Conservation (phyloP, 2,113 vertebrate genomes). For the Callospermophilus lateralis region DNA sequence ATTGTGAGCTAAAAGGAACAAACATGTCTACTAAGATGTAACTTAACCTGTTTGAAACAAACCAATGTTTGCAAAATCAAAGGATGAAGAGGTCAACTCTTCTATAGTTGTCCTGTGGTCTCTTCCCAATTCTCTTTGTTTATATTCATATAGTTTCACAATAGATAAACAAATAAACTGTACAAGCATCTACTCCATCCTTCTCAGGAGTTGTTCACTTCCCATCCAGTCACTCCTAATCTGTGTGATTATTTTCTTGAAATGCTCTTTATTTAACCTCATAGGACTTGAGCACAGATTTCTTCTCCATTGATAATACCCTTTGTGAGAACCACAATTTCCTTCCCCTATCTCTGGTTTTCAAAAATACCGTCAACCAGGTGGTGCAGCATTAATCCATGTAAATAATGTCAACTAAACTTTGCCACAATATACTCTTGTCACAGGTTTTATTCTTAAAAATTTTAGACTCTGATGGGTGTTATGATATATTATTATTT, state of each 20-base stretch:
- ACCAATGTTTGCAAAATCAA: not conserved
- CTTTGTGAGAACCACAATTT: not conserved
- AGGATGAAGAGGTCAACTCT: not conserved
- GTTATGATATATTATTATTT: not conserved
- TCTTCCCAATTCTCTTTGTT: not conserved
- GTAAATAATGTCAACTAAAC: not conserved
- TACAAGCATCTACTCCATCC: rapidly evolving
- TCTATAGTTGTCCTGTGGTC: not conserved
- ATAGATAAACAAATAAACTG: not conserved
- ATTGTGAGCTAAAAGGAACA: not conserved
- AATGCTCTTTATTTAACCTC: not conserved
- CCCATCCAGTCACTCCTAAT: not conserved
- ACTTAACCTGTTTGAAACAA: not conserved
- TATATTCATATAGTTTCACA: not conserved
- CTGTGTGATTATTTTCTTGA: not conserved
- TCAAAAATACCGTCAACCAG: too few relatives aligned
- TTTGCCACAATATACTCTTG: not conserved
- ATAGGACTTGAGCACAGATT: not conserved
- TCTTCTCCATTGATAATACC: not conserved
- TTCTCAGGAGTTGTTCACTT: not conserved
- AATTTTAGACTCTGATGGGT: not conserved
- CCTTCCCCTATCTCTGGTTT: not conserved
- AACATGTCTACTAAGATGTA: not conserved
- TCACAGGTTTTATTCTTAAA: not conserved
- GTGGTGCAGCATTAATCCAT: not conserved